Base-by-base conservation (phyloP, 2,888 invertebrate genomes). In the Stenotaenia linearis region DNA sequence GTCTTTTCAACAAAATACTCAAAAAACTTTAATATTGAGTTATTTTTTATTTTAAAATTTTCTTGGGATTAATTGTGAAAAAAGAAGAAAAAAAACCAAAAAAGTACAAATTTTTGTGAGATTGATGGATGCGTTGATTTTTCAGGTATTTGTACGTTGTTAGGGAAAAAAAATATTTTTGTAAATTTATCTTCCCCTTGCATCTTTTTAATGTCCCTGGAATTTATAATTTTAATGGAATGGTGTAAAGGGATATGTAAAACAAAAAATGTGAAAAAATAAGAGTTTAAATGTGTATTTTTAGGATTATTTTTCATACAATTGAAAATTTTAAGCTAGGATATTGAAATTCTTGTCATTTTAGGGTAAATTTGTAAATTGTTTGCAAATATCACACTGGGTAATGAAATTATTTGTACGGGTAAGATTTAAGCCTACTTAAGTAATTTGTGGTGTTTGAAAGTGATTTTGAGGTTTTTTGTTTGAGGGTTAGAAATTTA, bases 141-240 rank as follows among this genome's bases (percentile, higher is more conserved):
- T 76, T 76, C 76, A 76, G 76, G 76, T 76, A 76, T 76, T 76
- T 37, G 35, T 76, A 76, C 15, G 76, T 35, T 35, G 50, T 18
- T 50, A 37, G 18, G 35, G 18, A 50, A 50, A 18, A 50, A 12
- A 76, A 35, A 30, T 76, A 76, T 76, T 76, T 76, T 76, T 76
- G 37, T 76, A 76, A 76, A 76, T 76, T 18, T 76, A 76, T 25
- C 37, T 32, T n/a, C 37, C 30, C 76, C 37, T 30, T 76, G 50
- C 50, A 21, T 50, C 21, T 50, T 50, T 50, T 40, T 50, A 21
- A 50, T 50, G 50, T 50, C 21, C 50, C 21, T 50, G 50, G 21
- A 50, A 18, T 21, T 50, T 50, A 50, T 50, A n/a, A 50, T 50
- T 50, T 50, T 50, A n/a, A 50, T 50, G n/a, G 21, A n/a, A n/a